A percentile compares a stretch with the other conserved stretches of the same genome.
Conservation (phyloP, 2,797 vertebrate genomes). For the Neosalanx taihuensis region DNA sequence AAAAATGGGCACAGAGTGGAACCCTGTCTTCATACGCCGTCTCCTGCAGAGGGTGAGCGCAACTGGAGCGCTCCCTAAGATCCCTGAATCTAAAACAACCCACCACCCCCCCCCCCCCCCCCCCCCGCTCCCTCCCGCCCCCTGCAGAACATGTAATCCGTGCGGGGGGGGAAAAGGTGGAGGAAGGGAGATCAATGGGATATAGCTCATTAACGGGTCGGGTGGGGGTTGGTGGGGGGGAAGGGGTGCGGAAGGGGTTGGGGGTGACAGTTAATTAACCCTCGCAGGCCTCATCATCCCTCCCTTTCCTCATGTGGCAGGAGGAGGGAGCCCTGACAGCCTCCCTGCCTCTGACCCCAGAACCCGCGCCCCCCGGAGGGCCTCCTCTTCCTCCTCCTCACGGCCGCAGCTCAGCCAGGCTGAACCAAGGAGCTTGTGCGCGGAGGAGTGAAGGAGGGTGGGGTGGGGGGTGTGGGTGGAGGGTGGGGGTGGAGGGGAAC, state of each 20-base stretch:
- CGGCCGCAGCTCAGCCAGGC: neutral
- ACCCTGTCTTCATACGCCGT: neutral
- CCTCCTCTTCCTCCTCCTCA: neutral
- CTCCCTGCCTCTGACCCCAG: neutral
- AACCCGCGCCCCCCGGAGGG: neutral
- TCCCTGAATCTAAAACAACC: slow-evolving; percentile 25
- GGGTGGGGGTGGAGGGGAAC: slow-evolving; percentile 2
- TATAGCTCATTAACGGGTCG: slow-evolving; percentile 52
- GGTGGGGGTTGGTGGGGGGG: neutral
- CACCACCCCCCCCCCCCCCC: slow-evolving; percentile 20
- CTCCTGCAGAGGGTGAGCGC: neutral
- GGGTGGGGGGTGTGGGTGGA: neutral
- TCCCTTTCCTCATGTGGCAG: slow-evolving; percentile 1
- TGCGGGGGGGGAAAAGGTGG: slow-evolving; percentile 32
- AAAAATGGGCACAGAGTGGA: slow-evolving; percentile 33
- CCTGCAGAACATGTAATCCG: slow-evolving; percentile 38
- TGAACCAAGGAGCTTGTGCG: neutral
- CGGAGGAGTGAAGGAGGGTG: neutral
- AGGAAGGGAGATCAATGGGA: slow-evolving; percentile 43
- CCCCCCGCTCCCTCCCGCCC: slow-evolving; percentile 9
- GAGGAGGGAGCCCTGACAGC: neutral
- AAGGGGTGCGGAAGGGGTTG: slow-evolving; percentile 5
- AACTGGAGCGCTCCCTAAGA: slow-evolving; percentile 23
- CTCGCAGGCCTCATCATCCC: slow-evolving; percentile 24
- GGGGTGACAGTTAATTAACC: slow-evolving; percentile 63